phyloP scores from a whole-genome alignment of 2,113 vertebrate species.

The Acanthochromis polyacanthus region DNA sequence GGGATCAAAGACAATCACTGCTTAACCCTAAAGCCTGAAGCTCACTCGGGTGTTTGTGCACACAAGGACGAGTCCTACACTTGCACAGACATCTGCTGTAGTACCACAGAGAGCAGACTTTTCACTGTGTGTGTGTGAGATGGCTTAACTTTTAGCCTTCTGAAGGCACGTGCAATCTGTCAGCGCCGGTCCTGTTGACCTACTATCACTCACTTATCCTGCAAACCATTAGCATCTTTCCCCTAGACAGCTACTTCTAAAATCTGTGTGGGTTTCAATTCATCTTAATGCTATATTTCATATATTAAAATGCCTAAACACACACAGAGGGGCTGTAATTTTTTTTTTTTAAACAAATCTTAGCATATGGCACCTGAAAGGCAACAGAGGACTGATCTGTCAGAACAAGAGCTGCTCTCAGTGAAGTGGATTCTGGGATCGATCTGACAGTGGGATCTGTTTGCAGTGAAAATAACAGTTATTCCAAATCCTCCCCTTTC shows the following conservation, averaged over 20 bases:
- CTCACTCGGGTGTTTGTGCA: constrained; percentile 12
- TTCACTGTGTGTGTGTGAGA: constrained; percentile 36
- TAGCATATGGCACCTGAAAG: neutral
- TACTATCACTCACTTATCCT: constrained; percentile 11
- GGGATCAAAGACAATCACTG: constrained; percentile 69
- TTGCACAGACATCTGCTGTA: constrained; percentile 52
- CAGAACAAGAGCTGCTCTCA: constrained; percentile 1
- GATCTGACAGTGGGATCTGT: neutral
- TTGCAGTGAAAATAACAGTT: neutral
- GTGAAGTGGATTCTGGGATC: neutral
- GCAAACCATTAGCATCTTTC: constrained; percentile 8
- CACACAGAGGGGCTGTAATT: neutral
- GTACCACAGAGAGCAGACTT: constrained; percentile 30
- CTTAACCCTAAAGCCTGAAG: constrained; percentile 66
- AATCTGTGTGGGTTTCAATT: constrained; percentile 4
- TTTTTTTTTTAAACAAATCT: constrained; percentile 1
- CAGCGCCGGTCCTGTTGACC: constrained; percentile 53
- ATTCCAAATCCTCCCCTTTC: neutral
- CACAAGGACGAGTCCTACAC: constrained; percentile 39
- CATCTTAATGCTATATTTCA: neutral
- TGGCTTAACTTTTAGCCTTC: constrained; percentile 67
- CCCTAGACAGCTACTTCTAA: neutral
- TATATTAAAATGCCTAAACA: neutral
- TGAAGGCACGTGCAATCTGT: constrained; percentile 67
- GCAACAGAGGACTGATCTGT: constrained; percentile 2